These are phyloP conservation scores for Allacma fusca DNA, from an alignment of 2,888 invertebrate genomes.

Conservation along the genomic window DNA sequence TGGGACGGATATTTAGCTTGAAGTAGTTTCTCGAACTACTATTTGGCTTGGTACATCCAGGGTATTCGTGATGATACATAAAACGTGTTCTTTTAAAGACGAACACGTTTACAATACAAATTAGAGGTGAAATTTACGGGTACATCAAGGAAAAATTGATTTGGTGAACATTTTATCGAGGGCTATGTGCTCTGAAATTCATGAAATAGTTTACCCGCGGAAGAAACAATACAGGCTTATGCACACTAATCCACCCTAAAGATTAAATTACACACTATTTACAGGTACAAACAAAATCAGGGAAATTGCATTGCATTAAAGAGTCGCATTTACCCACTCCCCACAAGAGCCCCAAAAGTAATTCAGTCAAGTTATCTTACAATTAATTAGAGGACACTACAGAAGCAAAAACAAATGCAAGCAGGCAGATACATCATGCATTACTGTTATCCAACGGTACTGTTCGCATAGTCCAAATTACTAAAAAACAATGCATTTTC, in stretches of 20 bases:
- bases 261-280: no score
- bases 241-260: neutral
- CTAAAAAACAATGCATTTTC: no score
- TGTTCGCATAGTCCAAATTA: no score
- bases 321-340: no score
- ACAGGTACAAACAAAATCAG: no score
- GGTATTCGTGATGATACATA: no score
- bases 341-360: no score
- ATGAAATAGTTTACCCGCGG: neutral
- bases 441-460: no score
- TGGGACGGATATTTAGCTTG: neutral
- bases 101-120: neutral
- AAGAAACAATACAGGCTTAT: neutral
- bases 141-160: neutral
- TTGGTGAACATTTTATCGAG: constrained; percentile 21
- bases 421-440: no score
- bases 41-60: neutral
- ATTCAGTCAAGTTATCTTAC: no score
- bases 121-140: neutral
- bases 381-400: neutral
- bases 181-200: constrained; percentile 40
- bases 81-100: neutral
- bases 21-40: neutral
- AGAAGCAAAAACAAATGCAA: constrained; percentile 9
- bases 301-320: no score